Conservation (phyloP, 2,797 vertebrate species). For the Martes flavigula region DNA sequence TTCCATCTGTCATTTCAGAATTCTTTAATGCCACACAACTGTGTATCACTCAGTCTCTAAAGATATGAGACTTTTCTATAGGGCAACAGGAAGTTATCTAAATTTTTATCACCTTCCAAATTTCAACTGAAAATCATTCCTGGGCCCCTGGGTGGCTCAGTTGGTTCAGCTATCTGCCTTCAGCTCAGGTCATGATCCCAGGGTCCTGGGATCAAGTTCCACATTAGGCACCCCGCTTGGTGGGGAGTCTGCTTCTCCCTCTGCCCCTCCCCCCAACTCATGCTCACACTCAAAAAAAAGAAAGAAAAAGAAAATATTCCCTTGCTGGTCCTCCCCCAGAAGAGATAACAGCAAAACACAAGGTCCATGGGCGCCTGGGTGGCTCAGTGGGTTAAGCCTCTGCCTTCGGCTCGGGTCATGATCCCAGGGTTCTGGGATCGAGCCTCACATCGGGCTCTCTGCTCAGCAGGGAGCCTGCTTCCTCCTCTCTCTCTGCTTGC, state of each 20-base stretch:
- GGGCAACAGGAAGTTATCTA: not conserved
- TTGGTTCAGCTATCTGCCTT: not conserved
- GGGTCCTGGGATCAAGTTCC: not conserved
- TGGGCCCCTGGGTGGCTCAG: not conserved
- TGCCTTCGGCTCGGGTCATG: no score
- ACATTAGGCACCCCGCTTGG: not conserved
- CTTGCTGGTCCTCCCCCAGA: not conserved
- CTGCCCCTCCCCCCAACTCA: not conserved
- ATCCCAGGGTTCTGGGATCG: no score
- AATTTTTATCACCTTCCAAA: constrained; percentile 4
- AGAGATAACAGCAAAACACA: not conserved
- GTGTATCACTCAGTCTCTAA: not conserved
- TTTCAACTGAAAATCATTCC: constrained; percentile 36
- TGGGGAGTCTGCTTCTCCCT: not conserved
- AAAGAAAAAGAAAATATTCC: not conserved
- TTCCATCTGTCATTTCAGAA: not conserved
- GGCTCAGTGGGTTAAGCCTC: no score
- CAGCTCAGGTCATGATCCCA: not conserved
- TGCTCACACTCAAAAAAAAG: not conserved
- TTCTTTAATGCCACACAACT: not conserved
- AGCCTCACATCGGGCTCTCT: no score
- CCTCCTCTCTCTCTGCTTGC: no score
- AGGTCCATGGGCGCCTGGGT: no score
- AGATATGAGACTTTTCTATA: not conserved
- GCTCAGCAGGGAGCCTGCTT: no score